Conservation (phyloP, 2,113 vertebrate genomes). For the Colistium nudipinnis region DNA sequence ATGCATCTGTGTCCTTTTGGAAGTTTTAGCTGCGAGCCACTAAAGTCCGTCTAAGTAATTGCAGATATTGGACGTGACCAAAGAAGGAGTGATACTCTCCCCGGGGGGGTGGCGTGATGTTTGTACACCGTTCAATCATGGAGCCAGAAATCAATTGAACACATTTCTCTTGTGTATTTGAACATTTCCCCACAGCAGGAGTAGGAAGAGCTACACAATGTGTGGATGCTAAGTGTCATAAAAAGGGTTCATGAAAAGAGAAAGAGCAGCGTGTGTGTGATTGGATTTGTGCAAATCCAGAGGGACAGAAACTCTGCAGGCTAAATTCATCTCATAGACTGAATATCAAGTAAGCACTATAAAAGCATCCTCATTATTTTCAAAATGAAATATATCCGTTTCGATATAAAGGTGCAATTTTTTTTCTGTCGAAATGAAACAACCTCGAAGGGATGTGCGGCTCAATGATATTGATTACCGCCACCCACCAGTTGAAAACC, state of each 20-base stretch:
- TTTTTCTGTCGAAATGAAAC: too few relatives aligned
- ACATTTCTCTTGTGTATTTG: conserved; percentile 42
- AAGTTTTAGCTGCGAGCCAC: conserved; percentile 26
- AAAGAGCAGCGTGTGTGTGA: background rate
- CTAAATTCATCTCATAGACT: background rate
- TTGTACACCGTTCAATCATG: conserved; percentile 41
- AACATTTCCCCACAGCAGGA: background rate
- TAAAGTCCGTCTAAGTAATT: conserved; percentile 47
- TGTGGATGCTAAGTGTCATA: background rate
- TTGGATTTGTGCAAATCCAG: conserved; percentile 14
- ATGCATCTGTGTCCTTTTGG: background rate
- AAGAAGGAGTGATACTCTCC: conserved; percentile 44
- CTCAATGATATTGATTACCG: too few relatives aligned
- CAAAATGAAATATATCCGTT: too few relatives aligned
- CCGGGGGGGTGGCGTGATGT: too few relatives aligned
- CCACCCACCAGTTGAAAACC: too few relatives aligned
- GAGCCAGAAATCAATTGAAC: conserved; percentile 53
- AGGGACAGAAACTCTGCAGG: background rate
- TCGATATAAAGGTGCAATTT: too few relatives aligned
- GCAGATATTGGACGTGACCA: conserved; percentile 56
- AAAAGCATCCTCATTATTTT: background rate
- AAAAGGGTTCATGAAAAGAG: background rate
- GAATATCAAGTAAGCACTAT: background rate
- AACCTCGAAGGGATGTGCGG: too few relatives aligned
- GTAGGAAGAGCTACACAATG: background rate